phyloP scores from a whole-genome alignment of 2,113 vertebrate species.

The Hydrolagus affinis region DNA sequence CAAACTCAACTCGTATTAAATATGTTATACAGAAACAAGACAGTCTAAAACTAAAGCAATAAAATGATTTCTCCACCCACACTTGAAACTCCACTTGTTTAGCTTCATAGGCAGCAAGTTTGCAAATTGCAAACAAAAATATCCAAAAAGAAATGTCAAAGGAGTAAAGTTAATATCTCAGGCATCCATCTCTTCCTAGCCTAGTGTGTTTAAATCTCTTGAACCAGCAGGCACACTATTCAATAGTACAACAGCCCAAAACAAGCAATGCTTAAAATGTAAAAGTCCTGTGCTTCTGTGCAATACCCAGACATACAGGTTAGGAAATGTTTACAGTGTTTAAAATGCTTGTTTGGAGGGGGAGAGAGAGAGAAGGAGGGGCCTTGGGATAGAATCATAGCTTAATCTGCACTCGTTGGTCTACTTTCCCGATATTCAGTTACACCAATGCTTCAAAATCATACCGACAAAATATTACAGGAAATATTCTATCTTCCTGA shows the following conservation, averaged over 20 bases:
- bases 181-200: background rate
- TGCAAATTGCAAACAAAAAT: slow-evolving; percentile 4
- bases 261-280: background rate
- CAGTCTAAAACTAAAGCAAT: slow-evolving; percentile 18
- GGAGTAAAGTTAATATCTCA: background rate
- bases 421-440: background rate
- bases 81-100: slow-evolving; percentile 17
- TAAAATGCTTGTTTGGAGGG: too few relatives aligned
- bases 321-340: background rate
- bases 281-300: background rate
- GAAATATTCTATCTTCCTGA: background rate
- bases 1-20: slow-evolving; percentile 12
- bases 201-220: background rate
- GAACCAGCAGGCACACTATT: background rate
- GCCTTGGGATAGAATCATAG: background rate
- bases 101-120: slow-evolving; percentile 1
- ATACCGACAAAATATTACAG: background rate
- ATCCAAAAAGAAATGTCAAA: background rate
- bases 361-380: too few relatives aligned
- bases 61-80: background rate
- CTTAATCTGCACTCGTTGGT: background rate
- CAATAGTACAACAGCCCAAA: background rate
- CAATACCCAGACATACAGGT: background rate
- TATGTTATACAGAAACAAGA: background rate
- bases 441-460: background rate